phyloP scores from a whole-genome alignment of 2,113 vertebrate species.

The Indri indri region DNA sequence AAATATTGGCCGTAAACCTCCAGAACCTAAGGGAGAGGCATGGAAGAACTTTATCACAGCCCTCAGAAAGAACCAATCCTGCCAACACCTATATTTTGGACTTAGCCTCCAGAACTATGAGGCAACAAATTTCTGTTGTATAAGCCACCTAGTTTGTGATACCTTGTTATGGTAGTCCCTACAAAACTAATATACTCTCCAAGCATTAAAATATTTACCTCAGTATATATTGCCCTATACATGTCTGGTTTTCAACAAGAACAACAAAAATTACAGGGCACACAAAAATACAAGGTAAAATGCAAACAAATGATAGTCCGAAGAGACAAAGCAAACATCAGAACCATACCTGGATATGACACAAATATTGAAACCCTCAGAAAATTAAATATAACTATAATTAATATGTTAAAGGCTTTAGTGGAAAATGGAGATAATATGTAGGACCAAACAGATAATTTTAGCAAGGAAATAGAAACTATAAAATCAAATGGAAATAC shows the following conservation, averaged over 20 bases:
- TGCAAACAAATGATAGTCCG: background rate
- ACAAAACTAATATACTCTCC: background rate
- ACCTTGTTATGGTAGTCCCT: background rate
- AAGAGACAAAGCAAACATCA: background rate
- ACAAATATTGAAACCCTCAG: background rate
- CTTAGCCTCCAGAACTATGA: background rate
- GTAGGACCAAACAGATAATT: background rate
- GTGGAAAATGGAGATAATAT: background rate
- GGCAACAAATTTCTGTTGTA: background rate
- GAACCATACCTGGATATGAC: background rate
- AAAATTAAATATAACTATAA: background rate
- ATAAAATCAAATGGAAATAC: background rate
- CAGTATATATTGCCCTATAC: background rate
- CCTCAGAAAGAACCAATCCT: background rate
- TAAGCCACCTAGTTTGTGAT: background rate
- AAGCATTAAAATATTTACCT: background rate
- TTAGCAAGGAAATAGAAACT: background rate
- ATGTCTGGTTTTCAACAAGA: background rate
- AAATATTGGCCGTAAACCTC: background rate
- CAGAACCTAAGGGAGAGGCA: background rate
- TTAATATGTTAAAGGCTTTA: background rate
- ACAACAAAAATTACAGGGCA: background rate
- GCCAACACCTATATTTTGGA: background rate
- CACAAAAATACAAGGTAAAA: background rate
- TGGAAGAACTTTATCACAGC: background rate